Percentiles rank a stretch among this genome's conserved stretches.
phyloP scores from a whole-genome alignment of 2,113 vertebrate genomes.

The Meles meles region DNA sequence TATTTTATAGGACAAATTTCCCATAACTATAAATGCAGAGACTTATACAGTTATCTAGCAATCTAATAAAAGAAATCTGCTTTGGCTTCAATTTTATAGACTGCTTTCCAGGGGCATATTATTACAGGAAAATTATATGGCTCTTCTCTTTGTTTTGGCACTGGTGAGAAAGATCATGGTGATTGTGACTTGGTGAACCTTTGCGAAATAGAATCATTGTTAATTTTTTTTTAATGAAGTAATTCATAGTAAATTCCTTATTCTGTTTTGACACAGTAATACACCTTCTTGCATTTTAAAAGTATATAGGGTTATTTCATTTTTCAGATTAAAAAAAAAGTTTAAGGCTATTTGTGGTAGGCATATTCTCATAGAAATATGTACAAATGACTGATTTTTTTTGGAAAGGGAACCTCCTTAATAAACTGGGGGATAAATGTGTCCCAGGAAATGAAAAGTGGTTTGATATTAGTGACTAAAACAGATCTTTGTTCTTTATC shows the following conservation, averaged over 20 bases:
- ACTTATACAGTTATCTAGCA: neutral
- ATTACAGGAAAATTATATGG: neutral
- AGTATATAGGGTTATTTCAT: neutral
- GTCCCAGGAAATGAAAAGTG: neutral
- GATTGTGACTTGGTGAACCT: neutral
- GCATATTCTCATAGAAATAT: neutral
- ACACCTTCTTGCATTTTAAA: neutral
- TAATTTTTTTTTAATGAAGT: neutral
- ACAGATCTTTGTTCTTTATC: neutral
- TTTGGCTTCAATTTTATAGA: neutral
- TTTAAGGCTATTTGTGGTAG: neutral
- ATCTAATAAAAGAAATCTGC: conserved; percentile 7
- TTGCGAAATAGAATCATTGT: neutral
- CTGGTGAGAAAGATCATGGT: neutral
- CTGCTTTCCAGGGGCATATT: neutral
- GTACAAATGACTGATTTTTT: neutral
- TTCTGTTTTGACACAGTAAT: neutral
- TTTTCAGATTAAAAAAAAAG: neutral
- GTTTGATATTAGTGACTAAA: neutral
- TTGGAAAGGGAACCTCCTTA: neutral
- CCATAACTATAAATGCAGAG: neutral
- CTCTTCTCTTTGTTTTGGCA: neutral
- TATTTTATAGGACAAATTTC: conserved; percentile 26
- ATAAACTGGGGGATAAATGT: neutral
- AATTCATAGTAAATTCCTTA: neutral